Base-by-base conservation (phyloP, 2,113 vertebrate species). In the Urocolius indicus region DNA sequence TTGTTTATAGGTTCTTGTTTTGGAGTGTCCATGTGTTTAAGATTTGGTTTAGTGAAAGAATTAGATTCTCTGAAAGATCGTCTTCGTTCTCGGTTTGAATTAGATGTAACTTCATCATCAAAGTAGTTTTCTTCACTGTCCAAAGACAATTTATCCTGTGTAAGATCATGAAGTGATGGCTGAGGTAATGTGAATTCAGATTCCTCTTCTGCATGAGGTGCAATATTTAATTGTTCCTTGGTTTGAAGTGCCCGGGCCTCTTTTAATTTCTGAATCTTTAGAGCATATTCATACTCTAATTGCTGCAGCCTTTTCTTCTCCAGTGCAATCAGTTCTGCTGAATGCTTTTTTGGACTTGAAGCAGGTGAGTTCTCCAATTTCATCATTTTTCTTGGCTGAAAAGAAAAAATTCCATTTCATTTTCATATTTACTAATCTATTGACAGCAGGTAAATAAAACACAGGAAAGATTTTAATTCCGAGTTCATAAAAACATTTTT, bases 231-330 rank as follows among this genome's bases (percentile, higher is more conserved):
- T 30, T 97, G 94, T 13, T 98, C 99, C 92, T 98, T 98, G 91
- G 98, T 98, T 55, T 98, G 98, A 83, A 98, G 97, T 0, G 99
- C 99, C 16, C 98, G 99, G 3, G 98, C 98, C 95, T 99, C 99
- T 96, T 99, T 99, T 57, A 99, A 95, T 93, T 99, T 98, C 96
- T 99, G 99, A 97, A 99, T 99, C 97, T 99, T 99, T 9, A 99
- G 95, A n/a, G 99, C 99, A 94, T 99, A 99, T 86, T 99, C 99
- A 2, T 99, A 98, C 92, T 99, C 99, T 15, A 99, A 97, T 90
- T 99, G 99, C 97, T 99, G 99, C 81, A 99, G 97, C 2, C 98
- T 97, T 95, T 98, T 98, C 96, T 99, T 99, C 98, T 98, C 98
- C 78, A 99, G 98, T 38, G 98, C 99, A 54, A 99, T 99, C 68